Percentiles rank a stretch among this genome's conserved stretches.
These are phyloP conservation scores for Microctenopoma lineatum DNA, from an alignment of 2,797 vertebrate genomes.

Conservation along the genomic window DNA sequence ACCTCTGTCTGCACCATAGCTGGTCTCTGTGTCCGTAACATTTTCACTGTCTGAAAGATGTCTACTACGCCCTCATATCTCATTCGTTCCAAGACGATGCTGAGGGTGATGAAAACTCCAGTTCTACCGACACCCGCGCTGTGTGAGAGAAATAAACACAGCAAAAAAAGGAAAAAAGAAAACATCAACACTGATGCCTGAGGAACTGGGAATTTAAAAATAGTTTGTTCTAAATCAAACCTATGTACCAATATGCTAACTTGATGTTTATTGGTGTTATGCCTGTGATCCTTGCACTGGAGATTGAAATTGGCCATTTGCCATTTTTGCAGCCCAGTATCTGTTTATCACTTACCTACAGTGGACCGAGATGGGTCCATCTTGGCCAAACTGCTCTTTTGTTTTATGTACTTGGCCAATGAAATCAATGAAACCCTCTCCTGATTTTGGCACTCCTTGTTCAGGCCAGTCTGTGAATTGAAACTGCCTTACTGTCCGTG, in stretches of 20 bases:
- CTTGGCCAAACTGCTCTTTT: conserved; percentile 99
- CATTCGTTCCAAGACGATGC: conserved; percentile 99
- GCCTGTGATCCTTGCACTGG: background rate
- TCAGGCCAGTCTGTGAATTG: conserved; percentile 99
- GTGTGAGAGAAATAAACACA: conserved; percentile 30
- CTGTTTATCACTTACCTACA: conserved; percentile 89
- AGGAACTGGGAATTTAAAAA: conserved; percentile 11
- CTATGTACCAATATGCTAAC: background rate
- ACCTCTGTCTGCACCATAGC: conserved; percentile 99
- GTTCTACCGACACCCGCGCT: conserved; percentile 98
- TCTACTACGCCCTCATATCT: conserved; percentile 99
- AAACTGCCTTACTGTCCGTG: conserved; percentile 98
- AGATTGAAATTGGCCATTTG: background rate
- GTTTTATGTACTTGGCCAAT: conserved; percentile 99
- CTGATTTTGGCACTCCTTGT: conserved; percentile 99
- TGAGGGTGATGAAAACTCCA: conserved; percentile 99
- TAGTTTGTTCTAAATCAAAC: background rate
- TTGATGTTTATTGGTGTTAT: background rate
- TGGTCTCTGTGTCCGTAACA: conserved; percentile 98
- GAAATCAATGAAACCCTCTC: conserved; percentile 99
- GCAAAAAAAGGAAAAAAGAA: conserved; percentile 2
- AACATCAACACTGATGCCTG: conserved; percentile 9
- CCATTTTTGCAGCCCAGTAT: background rate
- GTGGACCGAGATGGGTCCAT: conserved; percentile 98
- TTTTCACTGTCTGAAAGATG: conserved; percentile 99